Conservation (phyloP, 2,113 vertebrate genomes). For the Gallinago undulata region DNA sequence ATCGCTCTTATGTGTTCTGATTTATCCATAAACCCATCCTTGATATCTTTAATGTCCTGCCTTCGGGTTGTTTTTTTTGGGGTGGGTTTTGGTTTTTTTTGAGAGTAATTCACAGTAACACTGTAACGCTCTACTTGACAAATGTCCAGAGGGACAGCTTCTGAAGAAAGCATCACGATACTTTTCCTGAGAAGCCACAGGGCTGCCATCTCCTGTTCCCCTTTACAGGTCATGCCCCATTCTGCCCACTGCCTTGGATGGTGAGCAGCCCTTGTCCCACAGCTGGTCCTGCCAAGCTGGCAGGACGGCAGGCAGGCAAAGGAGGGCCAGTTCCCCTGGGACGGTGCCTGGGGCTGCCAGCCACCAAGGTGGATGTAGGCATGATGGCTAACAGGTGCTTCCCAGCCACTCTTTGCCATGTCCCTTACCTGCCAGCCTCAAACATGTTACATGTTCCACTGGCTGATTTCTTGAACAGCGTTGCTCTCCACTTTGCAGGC, state of each 20-base stretch:
- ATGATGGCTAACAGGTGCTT: fast-evolving
- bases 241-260: neutral
- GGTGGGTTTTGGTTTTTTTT: too few relatives aligned
- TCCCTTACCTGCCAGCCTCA: neutral
- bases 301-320: fast-evolving
- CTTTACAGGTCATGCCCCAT: fast-evolving
- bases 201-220: neutral
- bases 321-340: neutral
- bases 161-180: neutral
- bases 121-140: neutral
- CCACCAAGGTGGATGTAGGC: fast-evolving
- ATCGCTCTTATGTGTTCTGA: neutral
- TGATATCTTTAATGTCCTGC: neutral
- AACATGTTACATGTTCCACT: fast-evolving
- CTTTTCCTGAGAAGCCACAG: neutral
- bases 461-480: fast-evolving
- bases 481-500: too few relatives aligned
- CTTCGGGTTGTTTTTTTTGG: neutral
- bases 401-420: fast-evolving
- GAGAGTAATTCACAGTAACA: neutral
- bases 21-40: neutral
- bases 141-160: neutral
- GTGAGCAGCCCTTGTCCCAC: fast-evolving
- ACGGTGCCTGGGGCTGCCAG: fast-evolving
- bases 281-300: neutral